A percentile compares a stretch with the other conserved stretches of the same genome.
phyloP scores from a whole-genome alignment of 2,113 vertebrate species.

The Nicator chloris region DNA sequence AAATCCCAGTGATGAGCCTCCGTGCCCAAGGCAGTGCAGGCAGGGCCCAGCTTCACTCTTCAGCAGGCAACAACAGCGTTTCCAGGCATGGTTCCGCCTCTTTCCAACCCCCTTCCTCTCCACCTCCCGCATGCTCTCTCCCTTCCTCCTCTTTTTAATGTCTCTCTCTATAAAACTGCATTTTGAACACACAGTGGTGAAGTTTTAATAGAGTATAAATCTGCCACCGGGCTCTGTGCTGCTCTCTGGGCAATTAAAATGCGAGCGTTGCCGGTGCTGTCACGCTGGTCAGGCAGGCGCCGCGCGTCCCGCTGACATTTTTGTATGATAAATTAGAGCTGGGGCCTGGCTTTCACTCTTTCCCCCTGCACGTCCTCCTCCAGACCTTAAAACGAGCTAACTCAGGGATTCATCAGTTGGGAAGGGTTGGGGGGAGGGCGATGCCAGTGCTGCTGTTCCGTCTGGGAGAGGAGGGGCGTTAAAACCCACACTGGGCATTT shows the following conservation, averaged over 20 bases:
- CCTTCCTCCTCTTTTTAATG: not conserved
- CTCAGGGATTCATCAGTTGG: not conserved
- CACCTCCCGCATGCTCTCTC: not conserved
- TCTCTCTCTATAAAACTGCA: conserved; percentile 30
- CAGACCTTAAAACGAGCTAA: not conserved
- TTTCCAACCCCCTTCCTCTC: not conserved
- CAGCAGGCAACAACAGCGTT: not conserved
- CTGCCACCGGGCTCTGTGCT: not conserved
- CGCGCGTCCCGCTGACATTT: conserved; percentile 22
- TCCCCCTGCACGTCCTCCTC: not conserved
- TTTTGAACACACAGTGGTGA: conserved; percentile 45
- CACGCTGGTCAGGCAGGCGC: conserved; percentile 2
- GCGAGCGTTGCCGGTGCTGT: not conserved
- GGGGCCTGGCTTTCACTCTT: not conserved
- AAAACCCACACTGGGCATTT: not conserved
- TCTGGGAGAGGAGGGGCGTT: not conserved
- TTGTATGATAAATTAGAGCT: conserved; percentile 35
- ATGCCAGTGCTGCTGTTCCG: accelerated
- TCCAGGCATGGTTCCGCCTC: not conserved
- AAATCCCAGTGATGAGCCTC: not conserved
- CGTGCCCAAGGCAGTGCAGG: not conserved
- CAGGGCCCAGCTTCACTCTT: not conserved
- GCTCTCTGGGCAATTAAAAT: conserved; percentile 58
- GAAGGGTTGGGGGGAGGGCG: not conserved
- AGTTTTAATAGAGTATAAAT: conserved; percentile 65